Evolutionary conservation across 2,113 vertebrate genomes (phyloP).

Genomic region (Merops nubicus): DNA sequence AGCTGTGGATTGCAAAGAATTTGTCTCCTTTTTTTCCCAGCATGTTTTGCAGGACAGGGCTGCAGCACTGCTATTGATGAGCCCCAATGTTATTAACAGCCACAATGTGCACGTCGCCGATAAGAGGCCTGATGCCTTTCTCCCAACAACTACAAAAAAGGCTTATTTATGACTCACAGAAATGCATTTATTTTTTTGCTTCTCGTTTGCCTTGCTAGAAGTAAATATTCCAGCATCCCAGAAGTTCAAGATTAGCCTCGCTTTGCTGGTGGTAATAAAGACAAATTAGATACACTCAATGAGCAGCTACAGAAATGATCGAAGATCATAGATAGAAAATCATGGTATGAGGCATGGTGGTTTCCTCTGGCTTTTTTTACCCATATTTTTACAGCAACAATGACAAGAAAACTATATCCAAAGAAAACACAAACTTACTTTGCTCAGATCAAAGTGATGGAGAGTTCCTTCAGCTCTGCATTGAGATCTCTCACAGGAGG

Average conservation of each 20-base stretch:
- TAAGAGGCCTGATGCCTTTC: background rate
- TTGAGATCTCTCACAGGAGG: background rate
- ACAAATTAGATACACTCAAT: background rate
- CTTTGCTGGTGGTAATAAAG: background rate
- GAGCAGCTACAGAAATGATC: background rate
- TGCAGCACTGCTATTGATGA: background rate
- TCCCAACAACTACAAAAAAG: background rate
- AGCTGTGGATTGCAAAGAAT: background rate
- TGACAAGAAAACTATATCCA: background rate
- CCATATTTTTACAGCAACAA: fast-evolving
- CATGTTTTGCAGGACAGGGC: background rate
- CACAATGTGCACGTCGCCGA: background rate
- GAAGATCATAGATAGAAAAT: background rate
- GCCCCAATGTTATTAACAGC: background rate
- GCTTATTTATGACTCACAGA: background rate
- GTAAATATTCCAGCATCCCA: too few relatives aligned
- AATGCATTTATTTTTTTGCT: background rate
- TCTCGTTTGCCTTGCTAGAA: background rate
- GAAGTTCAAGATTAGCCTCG: too few relatives aligned
- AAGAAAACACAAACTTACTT: background rate
- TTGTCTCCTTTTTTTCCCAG: background rate
- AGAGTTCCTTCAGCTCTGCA: background rate
- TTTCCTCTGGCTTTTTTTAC: fast-evolving
- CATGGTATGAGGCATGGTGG: fast-evolving
- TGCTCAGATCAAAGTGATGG: background rate